These are phyloP conservation scores for Colletes latitarsis DNA, from an alignment of 1,140 invertebrate genomes.

Conservation along the genomic window DNA sequence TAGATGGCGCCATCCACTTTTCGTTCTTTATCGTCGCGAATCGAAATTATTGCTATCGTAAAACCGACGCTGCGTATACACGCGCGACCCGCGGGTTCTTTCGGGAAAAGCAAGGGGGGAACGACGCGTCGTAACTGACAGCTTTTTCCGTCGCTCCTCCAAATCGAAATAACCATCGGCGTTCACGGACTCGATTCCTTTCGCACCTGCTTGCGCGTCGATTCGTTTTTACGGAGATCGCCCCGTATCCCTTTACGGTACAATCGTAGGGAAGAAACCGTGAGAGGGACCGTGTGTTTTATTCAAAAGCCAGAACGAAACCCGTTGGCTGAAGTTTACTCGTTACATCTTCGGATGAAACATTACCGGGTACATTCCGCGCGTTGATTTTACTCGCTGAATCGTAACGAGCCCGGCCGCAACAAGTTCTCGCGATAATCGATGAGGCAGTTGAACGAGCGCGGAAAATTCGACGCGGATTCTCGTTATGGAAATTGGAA, in stretches of 20 bases:
- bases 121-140: slow-evolving; percentile 45
- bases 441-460: slow-evolving; percentile 39
- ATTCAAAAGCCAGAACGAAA: slow-evolving; percentile 16
- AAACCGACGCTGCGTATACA: slow-evolving; percentile 45
- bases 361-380: neutral
- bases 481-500: slow-evolving; percentile 70
- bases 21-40: slow-evolving; percentile 59
- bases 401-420: slow-evolving; percentile 25
- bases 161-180: slow-evolving; percentile 60
- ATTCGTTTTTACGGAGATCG: slow-evolving; percentile 34
- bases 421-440: slow-evolving; percentile 45
- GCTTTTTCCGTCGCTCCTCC: slow-evolving; percentile 51
- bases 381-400: slow-evolving; percentile 28
- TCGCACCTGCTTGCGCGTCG: slow-evolving; percentile 44
- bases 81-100: slow-evolving; percentile 21
- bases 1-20: slow-evolving; percentile 54
- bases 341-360: neutral
- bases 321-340: neutral
- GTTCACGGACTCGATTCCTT: slow-evolving; percentile 27
- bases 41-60: slow-evolving; percentile 66
- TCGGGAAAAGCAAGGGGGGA: slow-evolving; percentile 11
- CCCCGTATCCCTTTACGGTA: neutral
- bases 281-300: slow-evolving; percentile 12
- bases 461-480: slow-evolving; percentile 29
- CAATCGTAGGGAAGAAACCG: neutral